These are phyloP conservation scores for Phalacrocorax brasilianus DNA, from an alignment of 2,113 vertebrate species.

Conservation along the genomic window DNA sequence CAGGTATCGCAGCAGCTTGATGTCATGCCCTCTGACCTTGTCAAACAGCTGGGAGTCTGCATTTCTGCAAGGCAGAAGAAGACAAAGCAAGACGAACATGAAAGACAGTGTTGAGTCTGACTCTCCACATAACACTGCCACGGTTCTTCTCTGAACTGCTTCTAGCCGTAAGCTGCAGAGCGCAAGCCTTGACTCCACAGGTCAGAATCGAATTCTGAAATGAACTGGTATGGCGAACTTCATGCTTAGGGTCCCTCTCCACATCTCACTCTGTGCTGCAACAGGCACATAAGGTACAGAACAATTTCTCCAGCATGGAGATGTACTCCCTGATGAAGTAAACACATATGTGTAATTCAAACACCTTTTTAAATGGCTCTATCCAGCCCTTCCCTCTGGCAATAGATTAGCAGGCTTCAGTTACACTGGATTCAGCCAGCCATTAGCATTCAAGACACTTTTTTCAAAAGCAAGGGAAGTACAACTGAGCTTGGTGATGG, in stretches of 20 bases:
- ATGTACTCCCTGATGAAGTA: not conserved
- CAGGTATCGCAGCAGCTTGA: conserved; percentile 93
- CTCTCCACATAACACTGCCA: not conserved
- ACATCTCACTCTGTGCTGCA: not conserved
- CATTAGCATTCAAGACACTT: not conserved
- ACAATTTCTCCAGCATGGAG: not conserved
- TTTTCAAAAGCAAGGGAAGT: not conserved
- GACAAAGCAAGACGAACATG: not conserved
- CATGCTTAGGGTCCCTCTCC: not conserved
- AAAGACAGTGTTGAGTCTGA: not conserved
- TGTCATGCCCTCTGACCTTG: conserved; percentile 95
- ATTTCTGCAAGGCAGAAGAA: conserved; percentile 77
- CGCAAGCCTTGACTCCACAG: not conserved
- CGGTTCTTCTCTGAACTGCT: not conserved
- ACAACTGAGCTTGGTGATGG: not conserved
- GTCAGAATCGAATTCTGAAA: not conserved
- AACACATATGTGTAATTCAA: not conserved
- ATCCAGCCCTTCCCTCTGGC: not conserved
- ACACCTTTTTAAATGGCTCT: not conserved
- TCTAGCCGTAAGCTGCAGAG: not conserved
- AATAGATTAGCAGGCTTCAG: not conserved
- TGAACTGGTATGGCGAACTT: not conserved
- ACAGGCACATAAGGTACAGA: not conserved
- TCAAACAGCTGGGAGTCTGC: conserved; percentile 96
- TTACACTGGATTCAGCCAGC: not conserved